A percentile compares a stretch with the other conserved stretches of the same genome.
Conservation (phyloP, 2,113 vertebrate species). For the Triplophysa rosa region DNA sequence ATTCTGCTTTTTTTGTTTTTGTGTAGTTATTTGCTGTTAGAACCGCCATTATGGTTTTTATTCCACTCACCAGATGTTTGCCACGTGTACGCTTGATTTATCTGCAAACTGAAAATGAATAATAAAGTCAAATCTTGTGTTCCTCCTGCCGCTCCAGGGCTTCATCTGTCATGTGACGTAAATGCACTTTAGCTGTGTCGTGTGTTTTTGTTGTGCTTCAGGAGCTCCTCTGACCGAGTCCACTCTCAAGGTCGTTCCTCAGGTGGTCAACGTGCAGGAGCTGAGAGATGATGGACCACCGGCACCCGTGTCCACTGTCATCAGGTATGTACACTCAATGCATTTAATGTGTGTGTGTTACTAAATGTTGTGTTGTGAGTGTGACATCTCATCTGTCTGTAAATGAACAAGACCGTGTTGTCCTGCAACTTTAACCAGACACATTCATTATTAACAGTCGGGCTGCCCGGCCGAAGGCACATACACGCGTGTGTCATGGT, state of each 20-base stretch:
- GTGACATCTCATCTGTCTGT: background rate
- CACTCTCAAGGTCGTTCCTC: constrained; percentile 86
- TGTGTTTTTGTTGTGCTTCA: constrained; percentile 46
- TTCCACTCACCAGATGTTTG: too few species aligned
- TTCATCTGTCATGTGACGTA: background rate
- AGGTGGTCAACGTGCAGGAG: constrained; percentile 90
- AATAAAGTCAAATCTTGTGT: too few species aligned
- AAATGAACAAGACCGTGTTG: background rate
- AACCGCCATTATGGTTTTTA: too few species aligned
- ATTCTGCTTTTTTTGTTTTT: too few species aligned
- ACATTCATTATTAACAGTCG: constrained; percentile 25
- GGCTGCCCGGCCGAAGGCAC: background rate
- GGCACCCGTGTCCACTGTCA: constrained; percentile 65
- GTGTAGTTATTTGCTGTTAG: too few species aligned
- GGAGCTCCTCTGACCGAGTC: constrained; percentile 84
- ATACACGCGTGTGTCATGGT: background rate
- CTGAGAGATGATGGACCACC: constrained; percentile 74
- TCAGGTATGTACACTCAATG: constrained; percentile 63
- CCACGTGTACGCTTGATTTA: too few species aligned
- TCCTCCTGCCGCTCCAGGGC: too few species aligned
- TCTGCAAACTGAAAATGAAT: too few species aligned
- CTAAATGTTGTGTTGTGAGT: constrained; percentile 2
- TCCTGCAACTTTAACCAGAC: constrained; percentile 33
- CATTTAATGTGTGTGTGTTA: background rate
- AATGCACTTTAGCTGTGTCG: background rate